Base-by-base conservation (phyloP, 2,113 vertebrate species). In the Colaptes auratus region DNA sequence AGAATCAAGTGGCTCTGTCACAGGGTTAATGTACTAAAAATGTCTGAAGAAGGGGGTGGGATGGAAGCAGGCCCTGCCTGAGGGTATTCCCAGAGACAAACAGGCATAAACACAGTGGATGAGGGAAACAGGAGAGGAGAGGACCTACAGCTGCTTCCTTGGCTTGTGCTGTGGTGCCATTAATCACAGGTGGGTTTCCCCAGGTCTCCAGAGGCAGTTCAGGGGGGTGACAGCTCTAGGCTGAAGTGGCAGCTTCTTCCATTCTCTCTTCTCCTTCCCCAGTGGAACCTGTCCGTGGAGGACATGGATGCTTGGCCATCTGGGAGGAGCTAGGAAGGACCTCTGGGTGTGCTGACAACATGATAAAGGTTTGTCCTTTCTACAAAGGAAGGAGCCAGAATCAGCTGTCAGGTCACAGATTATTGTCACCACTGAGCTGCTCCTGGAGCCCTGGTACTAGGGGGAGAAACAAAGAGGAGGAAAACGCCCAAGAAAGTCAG, bases 31-130 rank as follows among this genome's bases (percentile, higher is more conserved):
- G 27, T 55, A 55, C 28, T 56, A 28, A 63, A 63, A 31, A 44
- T 7, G 1, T 7, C 0, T 48, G 24, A 39, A n/a, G 39, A 25
- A 3, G 5, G 30, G 33, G 10, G 20, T 24, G 33, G 50, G 31
- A 14, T 56, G 44, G 23, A 36, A 30, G 18, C 3, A 0, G 23
- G 7, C 35, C 19, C 10, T 8, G n/a, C 65, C 70, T 61, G 35
- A 17, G 15, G 6, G 3, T 50, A 31, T 82, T 85, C 61, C 7
- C 0, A 1, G 8, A 50, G 28, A 14, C 0, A 0, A 30, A 14
- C 17, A 13, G 75, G 13, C 44, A 53, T 56, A 35, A 63, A 17
- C 27, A 20, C 25, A 6, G 16, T 24, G 21, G 65, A 24, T 17
- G 24, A 33, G 39, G 4, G 52, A 14, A 0, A 14, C 70, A 64